Evolutionary conservation across 2,797 vertebrate genomes (phyloP), one percentile per base, ranked within the genome.

Genomic region (Chaetophractus vellerosus): DNA sequence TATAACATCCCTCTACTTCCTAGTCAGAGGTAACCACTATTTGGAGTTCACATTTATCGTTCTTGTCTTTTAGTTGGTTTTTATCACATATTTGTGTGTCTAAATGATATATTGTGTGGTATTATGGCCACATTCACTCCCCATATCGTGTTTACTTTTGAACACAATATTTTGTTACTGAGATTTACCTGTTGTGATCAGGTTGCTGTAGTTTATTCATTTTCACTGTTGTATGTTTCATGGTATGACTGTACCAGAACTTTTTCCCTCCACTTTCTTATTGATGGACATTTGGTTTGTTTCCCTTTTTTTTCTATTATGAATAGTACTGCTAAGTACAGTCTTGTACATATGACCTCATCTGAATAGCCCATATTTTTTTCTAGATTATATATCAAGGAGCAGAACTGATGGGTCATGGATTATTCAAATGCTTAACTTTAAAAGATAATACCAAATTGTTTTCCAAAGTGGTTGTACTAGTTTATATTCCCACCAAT

Each of bases 41-140:
- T 68, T 89, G 3, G 26, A 92, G 68, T 87, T 94, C 64, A 71
- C 12, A 23, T 55, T 90, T 63, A n/a, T 76, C 24, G 41, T 90
- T 74, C 55, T 11, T 36, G 15, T 23, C 80, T 90, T 90, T 86
- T 31, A 88, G 52, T 86, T 91, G 59, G 14, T 68, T 92, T 92
- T 93, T 48, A 45, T 88, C 11, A 78, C 21, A 57, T 69, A 36
- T 59, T 61, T 14, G 1, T 66, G 18, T 91, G 21, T 82, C 63
- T 83, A 45, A 84, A 79, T 81, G 90, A 75, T 68, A 72, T 21
- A 63, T 69, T 36, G 21, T 41, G 75, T 69, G 79, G 31, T 68
- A 45, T 9, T 68, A 69, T 45, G 66, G 26, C 10, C 45, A 45
- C 45, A 45, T 45, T 10, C 45, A 45, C 8, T 45, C 45, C 45